Evolutionary conservation across 2,113 vertebrate species (phyloP).

Genomic region (Clinocottus analis): DNA sequence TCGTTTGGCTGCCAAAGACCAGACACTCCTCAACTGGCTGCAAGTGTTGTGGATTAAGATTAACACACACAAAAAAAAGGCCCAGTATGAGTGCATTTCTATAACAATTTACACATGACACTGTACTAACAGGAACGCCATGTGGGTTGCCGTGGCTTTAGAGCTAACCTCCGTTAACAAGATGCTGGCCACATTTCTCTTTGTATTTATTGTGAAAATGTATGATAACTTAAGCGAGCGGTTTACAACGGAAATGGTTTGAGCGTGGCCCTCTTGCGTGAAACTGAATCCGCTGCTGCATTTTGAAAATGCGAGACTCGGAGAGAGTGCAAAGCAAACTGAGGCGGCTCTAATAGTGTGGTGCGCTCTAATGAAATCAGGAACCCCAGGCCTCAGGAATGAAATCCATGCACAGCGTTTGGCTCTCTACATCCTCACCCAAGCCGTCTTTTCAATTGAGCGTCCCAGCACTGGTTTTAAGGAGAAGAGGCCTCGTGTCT

Average conservation of each 20-base stretch:
- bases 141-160: constrained; percentile 51
- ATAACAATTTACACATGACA: constrained; percentile 37
- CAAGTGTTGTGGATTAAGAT: background rate
- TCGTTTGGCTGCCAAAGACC: constrained; percentile 7
- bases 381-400: constrained; percentile 78
- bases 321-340: constrained; percentile 77
- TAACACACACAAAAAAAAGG: background rate
- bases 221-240: constrained; percentile 77
- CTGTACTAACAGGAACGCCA: constrained; percentile 30
- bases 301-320: constrained; percentile 79
- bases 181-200: constrained; percentile 65
- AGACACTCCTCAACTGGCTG: constrained; percentile 1
- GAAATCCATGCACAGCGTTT: constrained; percentile 67
- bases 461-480: constrained; percentile 53
- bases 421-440: constrained; percentile 72
- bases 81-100: background rate
- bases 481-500: constrained; percentile 67
- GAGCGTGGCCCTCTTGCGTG: constrained; percentile 65
- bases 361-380: constrained; percentile 83
- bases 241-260: constrained; percentile 80
- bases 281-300: constrained; percentile 77
- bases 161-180: constrained; percentile 61
- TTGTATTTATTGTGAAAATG: constrained; percentile 81
- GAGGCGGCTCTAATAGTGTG: constrained; percentile 79
- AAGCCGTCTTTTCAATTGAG: constrained; percentile 65